Percentiles rank a stretch among this genome's conserved stretches.
Conservation (phyloP, 2,888 invertebrate species). For the Theristus sp. region DNA sequence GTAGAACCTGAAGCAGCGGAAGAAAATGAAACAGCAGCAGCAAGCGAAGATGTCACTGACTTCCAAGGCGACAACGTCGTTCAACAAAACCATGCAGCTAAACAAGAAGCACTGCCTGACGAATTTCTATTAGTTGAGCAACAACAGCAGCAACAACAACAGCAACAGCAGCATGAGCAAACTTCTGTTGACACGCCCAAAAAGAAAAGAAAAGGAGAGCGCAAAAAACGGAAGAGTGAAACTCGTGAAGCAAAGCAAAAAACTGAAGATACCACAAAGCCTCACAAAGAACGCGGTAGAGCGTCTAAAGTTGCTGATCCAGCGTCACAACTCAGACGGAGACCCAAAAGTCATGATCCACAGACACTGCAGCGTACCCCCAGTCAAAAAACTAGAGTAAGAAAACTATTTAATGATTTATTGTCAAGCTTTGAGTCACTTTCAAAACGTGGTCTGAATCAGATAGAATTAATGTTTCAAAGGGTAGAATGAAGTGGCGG, state of each 20-base stretch:
- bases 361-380: not conserved
- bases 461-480: not conserved
- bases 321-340: not conserved
- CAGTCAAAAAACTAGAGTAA: not conserved
- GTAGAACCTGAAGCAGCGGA: not conserved
- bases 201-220: not conserved
- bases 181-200: too few relatives aligned
- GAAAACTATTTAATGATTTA: not conserved
- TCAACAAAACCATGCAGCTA: not conserved
- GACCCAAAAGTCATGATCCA: not conserved
- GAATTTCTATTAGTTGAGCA: not conserved
- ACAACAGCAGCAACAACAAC: not conserved
- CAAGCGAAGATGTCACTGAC: not conserved
- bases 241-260: not conserved
- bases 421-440: not conserved
- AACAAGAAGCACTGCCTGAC: not conserved
- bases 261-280: not conserved
- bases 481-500: not conserved
- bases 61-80: not conserved
- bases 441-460: not conserved
- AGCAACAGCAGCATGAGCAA: too few relatives aligned
- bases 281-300: not conserved
- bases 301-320: not conserved
- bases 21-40: not conserved
- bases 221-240: not conserved